Evolutionary conservation across 2,113 vertebrate species (phyloP), one percentile per base, ranked within the genome.

Genomic region (Mirza zaza): DNA sequence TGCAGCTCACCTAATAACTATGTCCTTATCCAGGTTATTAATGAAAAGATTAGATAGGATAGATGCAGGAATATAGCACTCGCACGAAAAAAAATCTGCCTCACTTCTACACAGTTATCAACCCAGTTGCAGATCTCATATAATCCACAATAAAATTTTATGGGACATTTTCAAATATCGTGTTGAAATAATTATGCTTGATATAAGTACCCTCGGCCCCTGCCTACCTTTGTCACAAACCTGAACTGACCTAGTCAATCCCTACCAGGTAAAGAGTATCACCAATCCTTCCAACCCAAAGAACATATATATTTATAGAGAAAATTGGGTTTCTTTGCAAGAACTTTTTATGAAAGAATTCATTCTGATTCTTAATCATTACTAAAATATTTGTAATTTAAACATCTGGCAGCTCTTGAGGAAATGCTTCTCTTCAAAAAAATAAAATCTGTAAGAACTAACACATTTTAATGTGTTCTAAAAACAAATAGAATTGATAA

Each of bases 401-500:
- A 85, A 90, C 12, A 67, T 75, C 45, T 87, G 10, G 25, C 9
- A 91, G 11, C 21, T 76, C 10, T 92, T 36, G 23, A 87, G 32
- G 77, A 95, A 96, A 87, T 87, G 13, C 42, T 86, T 92, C 83
- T 48, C 45, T 42, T 89, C 65, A 88, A 34, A 91, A 90, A 25
- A 87, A 70, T 45, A 59, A 86, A 95, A 89, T 59, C 48, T 59
- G 23, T 3, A 92, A 70, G 13, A 94, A 65, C 3, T 15, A 95
- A 90, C 11, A 63, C 71, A 81, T 81, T 96, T 91, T 12, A 75
- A 57, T 57, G 23, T 92, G 25, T 61, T 75, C 18, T 77, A 79
- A 91, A 55, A 93, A 91, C 15, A 95, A 84, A 55, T 55, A 86
- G 45, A 94, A 88, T 89, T 10, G 14, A 82, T 90, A 90, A 87